Percentiles rank a stretch among this genome's conserved stretches.
phyloP scores from a whole-genome alignment of 2,113 vertebrate genomes.

The Argyrosomus japonicus region DNA sequence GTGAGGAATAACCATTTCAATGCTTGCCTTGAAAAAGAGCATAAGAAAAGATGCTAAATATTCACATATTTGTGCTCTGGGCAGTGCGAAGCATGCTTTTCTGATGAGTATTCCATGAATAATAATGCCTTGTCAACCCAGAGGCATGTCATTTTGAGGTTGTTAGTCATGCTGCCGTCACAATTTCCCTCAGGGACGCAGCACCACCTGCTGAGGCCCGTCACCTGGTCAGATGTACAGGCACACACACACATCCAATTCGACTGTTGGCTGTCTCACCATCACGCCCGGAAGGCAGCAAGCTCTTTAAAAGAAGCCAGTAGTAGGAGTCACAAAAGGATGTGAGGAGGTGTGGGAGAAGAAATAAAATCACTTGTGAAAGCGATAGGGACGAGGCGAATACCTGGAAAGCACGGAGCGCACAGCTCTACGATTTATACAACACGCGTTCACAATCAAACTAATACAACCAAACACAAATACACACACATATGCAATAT shows the following conservation, averaged over 20 bases:
- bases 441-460: conserved; percentile 28
- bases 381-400: conserved; percentile 32
- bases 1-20: background rate
- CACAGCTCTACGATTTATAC: conserved; percentile 23
- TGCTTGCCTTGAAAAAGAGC: background rate
- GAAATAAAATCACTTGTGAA: conserved; percentile 29
- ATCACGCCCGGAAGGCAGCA: conserved; percentile 10
- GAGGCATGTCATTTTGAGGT: conserved; percentile 45
- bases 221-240: conserved; percentile 53
- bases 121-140: conserved; percentile 49
- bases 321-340: conserved; percentile 13
- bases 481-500: conserved; percentile 32
- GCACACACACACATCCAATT: conserved; percentile 13
- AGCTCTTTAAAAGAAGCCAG: conserved; percentile 28
- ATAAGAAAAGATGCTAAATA: background rate
- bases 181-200: conserved; percentile 40
- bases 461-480: conserved; percentile 10
- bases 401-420: conserved; percentile 34
- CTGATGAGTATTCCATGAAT: conserved; percentile 38
- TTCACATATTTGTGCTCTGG: background rate
- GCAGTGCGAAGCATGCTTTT: conserved; percentile 18
- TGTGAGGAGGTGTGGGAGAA: background rate
- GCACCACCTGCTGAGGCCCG: conserved; percentile 58
- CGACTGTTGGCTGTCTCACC: background rate
- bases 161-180: conserved; percentile 42